These are phyloP conservation scores for Formica selysi DNA, from an alignment of 1,140 invertebrate species.

Conservation along the genomic window DNA sequence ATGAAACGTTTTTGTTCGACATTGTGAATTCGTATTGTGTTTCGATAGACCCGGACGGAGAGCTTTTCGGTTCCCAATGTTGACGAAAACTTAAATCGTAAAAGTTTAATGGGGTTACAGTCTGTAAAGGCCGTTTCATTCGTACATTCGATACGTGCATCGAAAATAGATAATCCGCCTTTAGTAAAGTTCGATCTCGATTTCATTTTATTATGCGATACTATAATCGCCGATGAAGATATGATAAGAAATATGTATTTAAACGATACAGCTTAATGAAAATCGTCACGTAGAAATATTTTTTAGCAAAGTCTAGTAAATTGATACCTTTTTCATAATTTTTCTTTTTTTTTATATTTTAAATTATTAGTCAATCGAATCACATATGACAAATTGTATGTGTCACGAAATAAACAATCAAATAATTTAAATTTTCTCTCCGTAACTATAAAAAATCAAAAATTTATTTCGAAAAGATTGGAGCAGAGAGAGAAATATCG, in stretches of 20 bases:
- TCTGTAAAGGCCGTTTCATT: slow-evolving; percentile 34
- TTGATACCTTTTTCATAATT: neutral
- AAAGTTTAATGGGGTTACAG: slow-evolving; percentile 80
- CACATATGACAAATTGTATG: neutral
- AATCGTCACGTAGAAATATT: neutral
- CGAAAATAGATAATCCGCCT: slow-evolving; percentile 60
- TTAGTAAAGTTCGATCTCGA: neutral
- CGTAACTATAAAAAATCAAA: neutral
- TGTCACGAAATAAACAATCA: neutral
- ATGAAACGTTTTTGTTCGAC: slow-evolving; percentile 44
- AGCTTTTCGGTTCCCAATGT: slow-evolving; percentile 8
- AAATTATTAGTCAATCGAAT: neutral
- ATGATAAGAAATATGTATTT: neutral
- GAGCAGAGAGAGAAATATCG: slow-evolving; percentile 46
- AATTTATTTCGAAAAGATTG: slow-evolving; percentile 67
- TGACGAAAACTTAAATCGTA: slow-evolving; percentile 79
- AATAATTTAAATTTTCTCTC: slow-evolving; percentile 33
- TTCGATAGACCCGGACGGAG: slow-evolving; percentile 12
- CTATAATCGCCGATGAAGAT: neutral
- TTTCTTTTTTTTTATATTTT: neutral
- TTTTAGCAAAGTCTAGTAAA: neutral
- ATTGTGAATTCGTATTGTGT: slow-evolving; percentile 41
- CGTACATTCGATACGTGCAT: slow-evolving; percentile 14
- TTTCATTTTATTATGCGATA: neutral
- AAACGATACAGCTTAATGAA: neutral